A percentile compares a stretch with the other conserved stretches of the same genome.
phyloP scores from a whole-genome alignment of 2,113 vertebrate genomes.

The Ictidomys tridecemlineatus region DNA sequence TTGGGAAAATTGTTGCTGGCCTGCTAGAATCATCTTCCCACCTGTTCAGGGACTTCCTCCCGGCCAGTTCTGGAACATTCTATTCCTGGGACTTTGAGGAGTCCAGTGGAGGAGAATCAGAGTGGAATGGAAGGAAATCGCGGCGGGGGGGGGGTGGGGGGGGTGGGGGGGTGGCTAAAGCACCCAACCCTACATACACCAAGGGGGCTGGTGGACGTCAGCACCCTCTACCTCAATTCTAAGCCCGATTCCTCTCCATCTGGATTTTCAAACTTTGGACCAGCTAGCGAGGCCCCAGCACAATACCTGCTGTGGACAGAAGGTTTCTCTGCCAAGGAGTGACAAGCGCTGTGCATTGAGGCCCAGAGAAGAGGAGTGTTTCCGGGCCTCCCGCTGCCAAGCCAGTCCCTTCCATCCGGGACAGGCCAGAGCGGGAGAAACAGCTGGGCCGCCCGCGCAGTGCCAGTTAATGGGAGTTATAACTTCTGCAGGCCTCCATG shows the following conservation, averaged over 20 bases:
- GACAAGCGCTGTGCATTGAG: neutral
- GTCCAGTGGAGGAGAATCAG: neutral
- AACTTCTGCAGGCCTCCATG: slow-evolving; percentile 80
- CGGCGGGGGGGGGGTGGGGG: too few species aligned
- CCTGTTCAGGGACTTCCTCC: neutral
- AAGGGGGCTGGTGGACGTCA: neutral
- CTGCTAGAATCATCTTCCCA: neutral
- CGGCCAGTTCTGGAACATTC: neutral
- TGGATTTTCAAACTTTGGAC: neutral
- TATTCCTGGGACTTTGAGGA: accelerated
- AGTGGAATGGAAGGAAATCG: too few species aligned
- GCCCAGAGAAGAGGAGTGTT: neutral
- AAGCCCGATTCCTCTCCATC: neutral
- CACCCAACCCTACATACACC: neutral
- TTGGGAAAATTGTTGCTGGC: neutral
- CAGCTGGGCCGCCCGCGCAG: slow-evolving; percentile 81
- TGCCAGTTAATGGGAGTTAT: slow-evolving; percentile 82
- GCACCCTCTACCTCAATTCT: neutral
- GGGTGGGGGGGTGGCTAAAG: too few species aligned
- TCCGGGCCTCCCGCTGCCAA: slow-evolving; percentile 50
- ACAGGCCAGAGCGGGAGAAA: slow-evolving; percentile 68
- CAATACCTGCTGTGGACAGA: neutral
- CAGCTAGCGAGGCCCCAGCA: neutral
- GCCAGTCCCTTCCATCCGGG: neutral
- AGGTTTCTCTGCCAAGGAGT: slow-evolving; percentile 22